Evolutionary conservation across 2,113 vertebrate species (phyloP).

Genomic region (Aphelocoma coerulescens): DNA sequence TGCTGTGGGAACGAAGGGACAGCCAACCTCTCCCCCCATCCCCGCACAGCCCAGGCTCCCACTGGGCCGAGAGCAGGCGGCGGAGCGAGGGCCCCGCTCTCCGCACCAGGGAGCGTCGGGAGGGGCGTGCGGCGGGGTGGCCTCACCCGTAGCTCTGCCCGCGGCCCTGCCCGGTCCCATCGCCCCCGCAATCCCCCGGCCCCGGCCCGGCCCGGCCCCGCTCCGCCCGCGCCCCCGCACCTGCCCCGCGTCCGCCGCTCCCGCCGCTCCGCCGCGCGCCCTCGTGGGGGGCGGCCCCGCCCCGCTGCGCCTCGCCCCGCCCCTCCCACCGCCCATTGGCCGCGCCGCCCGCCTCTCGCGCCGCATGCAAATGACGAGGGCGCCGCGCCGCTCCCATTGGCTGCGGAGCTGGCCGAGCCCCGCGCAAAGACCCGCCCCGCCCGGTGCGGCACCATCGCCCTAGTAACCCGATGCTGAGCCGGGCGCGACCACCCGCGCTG

Average conservation of each 20-base stretch:
- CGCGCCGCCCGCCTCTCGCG: neutral
- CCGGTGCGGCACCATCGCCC: conserved; percentile 38
- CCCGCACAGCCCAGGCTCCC: neutral
- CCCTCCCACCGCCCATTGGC: neutral
- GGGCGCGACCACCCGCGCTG: neutral
- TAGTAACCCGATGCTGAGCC: conserved; percentile 32
- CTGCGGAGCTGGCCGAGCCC: rapidly evolving
- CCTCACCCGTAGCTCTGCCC: neutral
- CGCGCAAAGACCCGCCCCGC: neutral
- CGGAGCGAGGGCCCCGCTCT: neutral
- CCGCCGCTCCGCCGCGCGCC: no score
- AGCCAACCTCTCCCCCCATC: neutral
- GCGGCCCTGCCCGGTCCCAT: neutral
- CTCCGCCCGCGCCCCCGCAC: no score
- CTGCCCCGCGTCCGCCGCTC: no score
- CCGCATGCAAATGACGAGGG: neutral
- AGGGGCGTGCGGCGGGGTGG: neutral
- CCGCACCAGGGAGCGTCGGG: neutral
- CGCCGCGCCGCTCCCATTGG: neutral
- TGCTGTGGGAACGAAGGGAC: neutral
- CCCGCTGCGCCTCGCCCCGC: neutral
- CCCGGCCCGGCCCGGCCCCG: no score
- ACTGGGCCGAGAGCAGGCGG: neutral
- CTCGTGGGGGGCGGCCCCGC: neutral
- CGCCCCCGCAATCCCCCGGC: no score